Conservation (phyloP, 2,888 invertebrate species). For the Phanerotoma sp. region DNA sequence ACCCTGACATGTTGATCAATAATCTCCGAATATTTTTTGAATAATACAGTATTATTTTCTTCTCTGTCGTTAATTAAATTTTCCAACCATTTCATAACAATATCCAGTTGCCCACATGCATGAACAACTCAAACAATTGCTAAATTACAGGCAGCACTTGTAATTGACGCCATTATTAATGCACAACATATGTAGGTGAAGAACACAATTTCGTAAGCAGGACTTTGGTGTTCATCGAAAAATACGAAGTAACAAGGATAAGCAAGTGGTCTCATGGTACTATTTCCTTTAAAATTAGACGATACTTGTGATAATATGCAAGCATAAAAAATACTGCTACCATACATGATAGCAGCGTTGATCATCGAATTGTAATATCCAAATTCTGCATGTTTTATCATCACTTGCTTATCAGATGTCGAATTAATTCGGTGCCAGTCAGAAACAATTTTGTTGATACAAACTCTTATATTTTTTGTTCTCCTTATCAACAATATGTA, state of each 20-base stretch:
- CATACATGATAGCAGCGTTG: slow-evolving; percentile 36
- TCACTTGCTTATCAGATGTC: not conserved
- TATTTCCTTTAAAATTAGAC: slow-evolving; percentile 25
- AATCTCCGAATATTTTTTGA: slow-evolving; percentile 5
- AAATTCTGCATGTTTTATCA: not conserved
- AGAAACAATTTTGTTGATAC: slow-evolving; percentile 33
- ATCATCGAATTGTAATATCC: slow-evolving; percentile 31
- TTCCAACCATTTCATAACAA: slow-evolving; percentile 33
- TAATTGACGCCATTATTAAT: slow-evolving; percentile 30
- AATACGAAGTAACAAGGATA: slow-evolving; percentile 13
- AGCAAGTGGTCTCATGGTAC: slow-evolving; percentile 23
- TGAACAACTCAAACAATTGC: slow-evolving; percentile 37
- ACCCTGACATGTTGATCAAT: slow-evolving; percentile 10
- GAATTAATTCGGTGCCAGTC: slow-evolving; percentile 34
- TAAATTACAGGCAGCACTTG: slow-evolving; percentile 33
- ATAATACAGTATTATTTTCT: not conserved
- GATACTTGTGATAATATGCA: slow-evolving; percentile 31
- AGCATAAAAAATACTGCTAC: slow-evolving; percentile 34
- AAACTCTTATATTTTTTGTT: slow-evolving; percentile 30
- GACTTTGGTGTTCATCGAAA: slow-evolving; percentile 23
- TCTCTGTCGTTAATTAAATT: slow-evolving; percentile 28
- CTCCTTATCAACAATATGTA: slow-evolving; percentile 33
- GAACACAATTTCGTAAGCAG: slow-evolving; percentile 36
- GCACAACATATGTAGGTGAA: slow-evolving; percentile 30
- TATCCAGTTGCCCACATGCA: slow-evolving; percentile 39